Percentiles rank a stretch among this genome's conserved stretches.
Conservation (phyloP, 2,797 vertebrate species). For the Leptodactylus fallax region DNA sequence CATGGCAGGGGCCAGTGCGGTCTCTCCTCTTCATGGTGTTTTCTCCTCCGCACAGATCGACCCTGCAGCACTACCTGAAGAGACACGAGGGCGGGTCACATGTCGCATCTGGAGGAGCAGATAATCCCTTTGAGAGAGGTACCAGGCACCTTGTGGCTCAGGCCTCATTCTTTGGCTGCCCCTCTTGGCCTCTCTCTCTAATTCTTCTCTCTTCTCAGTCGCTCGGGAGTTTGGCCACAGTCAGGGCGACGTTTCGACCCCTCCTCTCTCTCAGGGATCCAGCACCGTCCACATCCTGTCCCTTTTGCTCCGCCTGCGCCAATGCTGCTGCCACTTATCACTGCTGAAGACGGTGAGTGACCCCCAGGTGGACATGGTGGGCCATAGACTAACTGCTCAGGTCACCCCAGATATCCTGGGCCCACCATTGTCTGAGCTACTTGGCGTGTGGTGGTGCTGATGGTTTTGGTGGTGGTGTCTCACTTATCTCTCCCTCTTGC, state of each 20-base stretch:
- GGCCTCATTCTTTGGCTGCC: background rate
- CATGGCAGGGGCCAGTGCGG: too few species aligned
- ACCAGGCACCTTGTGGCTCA: background rate
- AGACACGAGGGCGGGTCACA: conserved; percentile 79
- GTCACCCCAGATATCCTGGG: too few species aligned
- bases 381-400: too few species aligned
- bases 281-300: conserved; percentile 91
- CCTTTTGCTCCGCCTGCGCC: conserved; percentile 89
- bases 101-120: conserved; percentile 65
- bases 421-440: too few species aligned
- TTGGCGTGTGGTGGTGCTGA: too few species aligned
- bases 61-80: conserved; percentile 89
- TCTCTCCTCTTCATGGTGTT: too few species aligned
- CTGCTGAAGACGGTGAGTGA: conserved; percentile 87
- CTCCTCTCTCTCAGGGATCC: conserved; percentile 71
- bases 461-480: too few species aligned
- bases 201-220: conserved; percentile 71
- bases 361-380: too few species aligned
- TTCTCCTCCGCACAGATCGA: conserved; percentile 82
- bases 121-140: conserved; percentile 90
- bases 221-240: conserved; percentile 82
- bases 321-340: conserved; percentile 94
- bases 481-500: background rate
- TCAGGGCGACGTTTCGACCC: conserved; percentile 62
- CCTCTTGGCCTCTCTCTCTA: background rate